These are phyloP conservation scores for Eilema depressum DNA, from an alignment of 2,888 invertebrate genomes.

Conservation along the genomic window DNA sequence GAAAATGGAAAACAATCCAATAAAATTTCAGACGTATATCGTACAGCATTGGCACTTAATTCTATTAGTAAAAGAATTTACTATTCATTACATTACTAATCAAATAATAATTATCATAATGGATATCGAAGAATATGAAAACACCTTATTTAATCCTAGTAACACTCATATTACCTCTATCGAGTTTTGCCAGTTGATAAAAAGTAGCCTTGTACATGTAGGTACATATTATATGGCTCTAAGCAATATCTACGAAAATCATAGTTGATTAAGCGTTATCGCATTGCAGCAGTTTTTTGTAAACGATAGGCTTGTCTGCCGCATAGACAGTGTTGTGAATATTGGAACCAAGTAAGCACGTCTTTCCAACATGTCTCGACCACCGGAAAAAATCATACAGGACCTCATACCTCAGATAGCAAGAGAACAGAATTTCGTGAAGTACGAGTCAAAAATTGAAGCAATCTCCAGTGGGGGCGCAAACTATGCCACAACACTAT, in stretches of 20 bases:
- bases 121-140: not conserved
- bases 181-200: not conserved
- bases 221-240: not conserved
- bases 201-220: not conserved
- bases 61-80: not conserved
- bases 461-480: constrained; percentile 32
- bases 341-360: not conserved
- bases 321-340: not conserved
- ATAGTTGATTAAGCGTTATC: constrained; percentile 5
- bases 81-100: not conserved
- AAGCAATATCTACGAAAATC: constrained; percentile 9
- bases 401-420: constrained; percentile 43
- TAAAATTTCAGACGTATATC: not conserved
- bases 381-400: constrained; percentile 20
- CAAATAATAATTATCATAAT: not conserved
- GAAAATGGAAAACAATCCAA: not conserved
- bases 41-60: not conserved
- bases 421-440: constrained; percentile 38
- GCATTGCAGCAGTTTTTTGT: not conserved
- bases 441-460: constrained; percentile 42
- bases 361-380: not conserved
- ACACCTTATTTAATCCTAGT: not conserved
- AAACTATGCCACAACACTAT: constrained; percentile 2
- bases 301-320: not conserved
- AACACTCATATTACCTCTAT: not conserved